Evolutionary conservation across 2,797 vertebrate species (phyloP), one percentile per base, ranked within the genome.

Genomic region (Acestrorhynchus altus): DNA sequence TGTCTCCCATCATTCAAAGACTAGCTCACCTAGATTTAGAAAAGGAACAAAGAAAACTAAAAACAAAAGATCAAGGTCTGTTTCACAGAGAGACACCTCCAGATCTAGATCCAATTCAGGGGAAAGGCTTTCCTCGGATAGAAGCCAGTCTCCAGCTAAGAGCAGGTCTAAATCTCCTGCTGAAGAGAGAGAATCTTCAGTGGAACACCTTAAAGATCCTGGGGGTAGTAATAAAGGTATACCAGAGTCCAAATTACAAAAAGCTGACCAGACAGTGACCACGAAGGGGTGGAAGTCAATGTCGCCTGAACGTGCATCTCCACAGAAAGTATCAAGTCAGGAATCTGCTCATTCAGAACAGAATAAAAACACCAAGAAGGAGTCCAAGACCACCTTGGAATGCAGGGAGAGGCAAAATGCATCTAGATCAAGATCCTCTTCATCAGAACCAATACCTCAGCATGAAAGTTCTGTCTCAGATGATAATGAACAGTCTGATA

Each of bases 51-150:
- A 87, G 89, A 90, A 74, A 88, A 89, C 15, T 81, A 78, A 73
- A 89, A 83, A 57, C 80, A 77, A 68, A 70, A 59, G 70, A 5
- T 85, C 84, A 59, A 79, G 80, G 78, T 86, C 87, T 13, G 52
- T 73, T 39, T 69, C 90, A 63, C 88, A 76, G 61, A 90, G 83
- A 83, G 88, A 88, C 8, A 90, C 85, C 54, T 93, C 90, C 31
- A 87, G 83, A 57, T 92, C 92, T 60, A 90, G 89, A 80, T 94
- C 93, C 60, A 83, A 59, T 78, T 93, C 93, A 52, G 90, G 89
- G 73, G 89, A 87, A 57, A 82, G 68, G 7, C 74, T n/a, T 1
- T 93, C 91, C 70, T 82, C 82, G 49, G 70, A 79, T 54, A 87
- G 84, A 47, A 91, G 87, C 71, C 86, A 80, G 39, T 92, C 92